Evolutionary conservation across 2,113 vertebrate species (phyloP), one percentile per base, ranked within the genome.

Genomic region (Parus major): DNA sequence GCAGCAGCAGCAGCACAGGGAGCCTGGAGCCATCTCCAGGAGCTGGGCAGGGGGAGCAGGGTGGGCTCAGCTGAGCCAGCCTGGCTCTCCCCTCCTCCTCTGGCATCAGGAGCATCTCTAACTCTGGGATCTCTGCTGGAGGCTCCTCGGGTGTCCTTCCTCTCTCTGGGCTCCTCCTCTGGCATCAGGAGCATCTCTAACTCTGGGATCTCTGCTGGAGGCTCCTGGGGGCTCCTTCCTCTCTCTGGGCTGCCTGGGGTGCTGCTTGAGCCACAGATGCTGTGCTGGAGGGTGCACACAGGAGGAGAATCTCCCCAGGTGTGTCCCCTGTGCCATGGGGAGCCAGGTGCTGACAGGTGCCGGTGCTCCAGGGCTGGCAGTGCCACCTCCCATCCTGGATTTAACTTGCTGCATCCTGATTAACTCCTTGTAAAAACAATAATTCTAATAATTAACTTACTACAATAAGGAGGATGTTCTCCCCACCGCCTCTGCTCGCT

Each of bases 381-480:
- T 19, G 47, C 39, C 39, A 39, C 39, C 39, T 39, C 39, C 39
- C 39, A 39, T 39, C 39, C 39, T 39, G 90, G 65, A 57, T 92
- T 90, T 69, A 56, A 82, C 72, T 88, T 64, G 66, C 57, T 93
- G 82, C 77, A 6, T 65, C 82, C 86, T 78, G 88, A 92, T 94
- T 92, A 93, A 72, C 77, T 84, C 65, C 68, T 93, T 83, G 86
- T 93, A 94, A 90, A 95, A 96, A 88, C 95, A 96, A 95, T 88
- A 86, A 95, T 96, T 95, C 86, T 44, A 68, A 88, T 88, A 92
- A 95, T 97, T 96, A 90, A 68, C 88, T 93, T n/a, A n/a, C 80
- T 92, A 65, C 96, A 90, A 88, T 88, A 93, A 95, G 49, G 90
- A 93, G 78, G 82, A 88, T 86, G 76, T 75, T 93, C 92, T 92